These are phyloP conservation scores for Cyprinodon brontotheroides DNA, from an alignment of 2,113 vertebrate species.

Conservation along the genomic window DNA sequence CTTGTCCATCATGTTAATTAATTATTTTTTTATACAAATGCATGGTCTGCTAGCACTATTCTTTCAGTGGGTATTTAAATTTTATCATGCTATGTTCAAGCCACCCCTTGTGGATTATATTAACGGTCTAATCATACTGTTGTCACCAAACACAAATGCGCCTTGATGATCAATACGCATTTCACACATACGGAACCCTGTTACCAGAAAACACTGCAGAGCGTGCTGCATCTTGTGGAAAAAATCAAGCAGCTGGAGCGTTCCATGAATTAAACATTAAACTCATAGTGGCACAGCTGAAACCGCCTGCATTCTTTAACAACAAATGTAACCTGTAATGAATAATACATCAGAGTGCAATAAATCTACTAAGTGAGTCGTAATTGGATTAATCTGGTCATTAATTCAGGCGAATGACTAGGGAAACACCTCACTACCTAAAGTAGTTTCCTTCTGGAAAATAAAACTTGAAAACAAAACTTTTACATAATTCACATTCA, in stretches of 20 bases:
- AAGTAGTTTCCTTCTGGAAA: neutral
- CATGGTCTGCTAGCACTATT: slow-evolving; percentile 25
- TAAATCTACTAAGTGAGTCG: slow-evolving; percentile 48
- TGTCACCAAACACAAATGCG: slow-evolving; percentile 53
- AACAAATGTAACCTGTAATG: slow-evolving; percentile 50
- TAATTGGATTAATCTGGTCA: slow-evolving; percentile 65
- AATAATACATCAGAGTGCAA: slow-evolving; percentile 48
- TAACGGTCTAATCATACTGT: slow-evolving; percentile 52
- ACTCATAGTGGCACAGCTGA: slow-evolving; percentile 17
- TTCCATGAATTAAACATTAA: slow-evolving; percentile 56
- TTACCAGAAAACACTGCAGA: slow-evolving; percentile 12
- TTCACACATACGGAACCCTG: slow-evolving; percentile 40
- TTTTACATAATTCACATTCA: neutral
- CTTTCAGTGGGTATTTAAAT: slow-evolving; percentile 52
- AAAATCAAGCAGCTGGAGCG: slow-evolving; percentile 29
- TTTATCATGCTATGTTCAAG: slow-evolving; percentile 52
- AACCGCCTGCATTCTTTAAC: slow-evolving; percentile 38
- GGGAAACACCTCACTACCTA: slow-evolving; percentile 14
- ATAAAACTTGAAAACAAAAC: neutral
- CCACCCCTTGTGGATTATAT: slow-evolving; percentile 55
- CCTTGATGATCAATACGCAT: slow-evolving; percentile 55
- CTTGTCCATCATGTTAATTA: neutral
- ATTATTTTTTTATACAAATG: slow-evolving; percentile 17
- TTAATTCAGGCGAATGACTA: slow-evolving; percentile 56
- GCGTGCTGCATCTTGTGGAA: slow-evolving; percentile 26